Percentiles rank a stretch among this genome's conserved stretches.
Conservation (phyloP, 2,113 vertebrate species). For the Herpailurus yagouaroundi region DNA sequence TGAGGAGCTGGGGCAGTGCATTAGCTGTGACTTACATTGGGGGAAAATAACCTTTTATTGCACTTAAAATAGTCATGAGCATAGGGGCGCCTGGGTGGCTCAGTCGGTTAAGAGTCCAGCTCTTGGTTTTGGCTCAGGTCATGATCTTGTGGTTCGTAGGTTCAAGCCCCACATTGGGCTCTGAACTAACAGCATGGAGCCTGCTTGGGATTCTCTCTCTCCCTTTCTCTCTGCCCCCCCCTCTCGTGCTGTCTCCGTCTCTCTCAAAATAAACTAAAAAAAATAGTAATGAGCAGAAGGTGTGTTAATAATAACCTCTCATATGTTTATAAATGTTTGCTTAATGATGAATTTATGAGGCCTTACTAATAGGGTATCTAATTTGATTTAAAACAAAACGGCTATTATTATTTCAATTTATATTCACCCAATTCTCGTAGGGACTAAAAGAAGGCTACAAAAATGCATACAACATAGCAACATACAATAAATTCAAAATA, state of each 20-base stretch:
- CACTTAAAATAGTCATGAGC: neutral
- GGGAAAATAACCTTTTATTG: neutral
- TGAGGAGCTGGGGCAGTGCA: neutral
- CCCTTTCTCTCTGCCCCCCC: no score
- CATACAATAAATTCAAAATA: neutral
- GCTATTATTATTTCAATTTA: neutral
- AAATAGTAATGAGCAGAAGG: neutral
- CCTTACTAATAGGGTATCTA: neutral
- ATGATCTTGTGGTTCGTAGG: no score
- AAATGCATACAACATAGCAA: neutral
- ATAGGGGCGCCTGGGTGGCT: neutral
- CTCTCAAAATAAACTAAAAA: neutral
- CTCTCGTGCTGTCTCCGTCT: no score
- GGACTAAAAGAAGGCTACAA: neutral
- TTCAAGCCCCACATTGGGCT: no score
- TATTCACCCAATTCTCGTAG: neutral
- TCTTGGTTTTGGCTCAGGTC: no score
- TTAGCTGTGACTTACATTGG: neutral
- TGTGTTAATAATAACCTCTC: neutral
- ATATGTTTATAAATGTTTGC: neutral
- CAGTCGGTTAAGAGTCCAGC: no score
- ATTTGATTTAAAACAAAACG: neutral
- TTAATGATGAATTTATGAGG: neutral
- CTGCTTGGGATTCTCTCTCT: no score
- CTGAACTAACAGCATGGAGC: no score